Evolutionary conservation across 2,113 vertebrate species (phyloP).

Genomic region (Ctenodactylus gundi): DNA sequence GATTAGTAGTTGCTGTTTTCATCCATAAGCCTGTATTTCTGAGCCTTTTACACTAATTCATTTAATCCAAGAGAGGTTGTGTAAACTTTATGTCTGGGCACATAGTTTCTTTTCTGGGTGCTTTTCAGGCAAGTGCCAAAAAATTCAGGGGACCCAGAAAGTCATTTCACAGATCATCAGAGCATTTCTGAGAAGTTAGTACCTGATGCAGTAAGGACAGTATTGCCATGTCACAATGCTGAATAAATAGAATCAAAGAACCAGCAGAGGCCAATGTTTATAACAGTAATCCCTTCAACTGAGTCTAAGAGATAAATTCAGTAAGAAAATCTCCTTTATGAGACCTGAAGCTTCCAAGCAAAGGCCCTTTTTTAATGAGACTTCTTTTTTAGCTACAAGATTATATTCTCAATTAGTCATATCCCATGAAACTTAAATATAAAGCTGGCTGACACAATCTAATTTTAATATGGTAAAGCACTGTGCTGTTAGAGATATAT

Average conservation of each 20-base stretch:
- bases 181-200: not conserved
- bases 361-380: slow-evolving; percentile 38
- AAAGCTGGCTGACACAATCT: not conserved
- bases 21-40: not conserved
- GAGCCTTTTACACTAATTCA: slow-evolving; percentile 13
- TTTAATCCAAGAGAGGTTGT: slow-evolving; percentile 15
- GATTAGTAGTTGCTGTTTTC: slow-evolving; percentile 34
- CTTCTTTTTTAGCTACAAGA: slow-evolving; percentile 45
- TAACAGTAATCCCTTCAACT: not conserved
- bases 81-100: slow-evolving; percentile 9
- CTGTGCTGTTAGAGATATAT: not conserved
- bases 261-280: not conserved
- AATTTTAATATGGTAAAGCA: slow-evolving; percentile 12
- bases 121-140: not conserved
- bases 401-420: slow-evolving; percentile 38
- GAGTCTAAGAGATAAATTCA: not conserved
- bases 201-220: not conserved
- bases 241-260: slow-evolving; percentile 19
- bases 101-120: slow-evolving; percentile 23
- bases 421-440: not conserved
- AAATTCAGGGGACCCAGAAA: not conserved
- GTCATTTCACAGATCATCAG: not conserved
- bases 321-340: slow-evolving; percentile 19
- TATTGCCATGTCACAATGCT: not conserved
- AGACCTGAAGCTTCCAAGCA: not conserved